Conservation (phyloP, 2,888 invertebrate species). For the Scaptomyza caliginosa region DNA sequence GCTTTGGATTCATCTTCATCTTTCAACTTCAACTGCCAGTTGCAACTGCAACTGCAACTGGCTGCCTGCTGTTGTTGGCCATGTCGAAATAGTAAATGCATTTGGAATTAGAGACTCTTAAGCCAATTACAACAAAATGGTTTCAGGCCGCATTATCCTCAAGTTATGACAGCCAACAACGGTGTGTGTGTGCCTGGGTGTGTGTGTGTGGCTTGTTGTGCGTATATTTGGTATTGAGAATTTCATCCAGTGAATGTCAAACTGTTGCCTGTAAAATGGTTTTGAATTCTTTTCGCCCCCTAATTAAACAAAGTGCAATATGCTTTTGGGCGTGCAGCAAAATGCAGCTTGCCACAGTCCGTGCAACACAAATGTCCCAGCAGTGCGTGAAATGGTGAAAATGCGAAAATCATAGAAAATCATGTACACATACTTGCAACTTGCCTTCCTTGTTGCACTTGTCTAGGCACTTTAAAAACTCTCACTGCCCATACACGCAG, state of each 20-base stretch:
- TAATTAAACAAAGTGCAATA: slow-evolving; percentile 73
- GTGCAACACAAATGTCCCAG: slow-evolving; percentile 71
- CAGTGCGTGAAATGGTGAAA: slow-evolving; percentile 78
- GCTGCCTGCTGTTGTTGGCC: slow-evolving; percentile 35
- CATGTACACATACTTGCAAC: slow-evolving; percentile 12
- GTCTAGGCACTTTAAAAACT: not conserved
- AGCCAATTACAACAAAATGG: slow-evolving; percentile 77
- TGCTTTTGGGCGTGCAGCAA: slow-evolving; percentile 15
- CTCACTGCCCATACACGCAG: not conserved
- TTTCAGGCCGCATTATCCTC: slow-evolving; percentile 81
- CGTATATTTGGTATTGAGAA: slow-evolving; percentile 14
- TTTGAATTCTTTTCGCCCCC: slow-evolving; percentile 41
- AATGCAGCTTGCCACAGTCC: slow-evolving; percentile 14
- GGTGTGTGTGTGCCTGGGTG: slow-evolving; percentile 5
- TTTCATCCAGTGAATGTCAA: slow-evolving; percentile 40
- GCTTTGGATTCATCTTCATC: slow-evolving; percentile 36
- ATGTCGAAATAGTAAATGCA: slow-evolving; percentile 77
- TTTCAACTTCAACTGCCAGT: slow-evolving; percentile 5
- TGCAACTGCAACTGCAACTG: slow-evolving; percentile 1
- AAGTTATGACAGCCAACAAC: slow-evolving; percentile 76
- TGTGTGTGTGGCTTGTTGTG: slow-evolving; percentile 4
- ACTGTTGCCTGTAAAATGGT: slow-evolving; percentile 32
- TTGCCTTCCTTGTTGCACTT: not conserved
- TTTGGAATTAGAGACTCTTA: slow-evolving; percentile 75
- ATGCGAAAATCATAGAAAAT: slow-evolving; percentile 77